These are phyloP conservation scores for Brienomyrus longianalis DNA, from an alignment of 2,113 vertebrate species.

Conservation along the genomic window DNA sequence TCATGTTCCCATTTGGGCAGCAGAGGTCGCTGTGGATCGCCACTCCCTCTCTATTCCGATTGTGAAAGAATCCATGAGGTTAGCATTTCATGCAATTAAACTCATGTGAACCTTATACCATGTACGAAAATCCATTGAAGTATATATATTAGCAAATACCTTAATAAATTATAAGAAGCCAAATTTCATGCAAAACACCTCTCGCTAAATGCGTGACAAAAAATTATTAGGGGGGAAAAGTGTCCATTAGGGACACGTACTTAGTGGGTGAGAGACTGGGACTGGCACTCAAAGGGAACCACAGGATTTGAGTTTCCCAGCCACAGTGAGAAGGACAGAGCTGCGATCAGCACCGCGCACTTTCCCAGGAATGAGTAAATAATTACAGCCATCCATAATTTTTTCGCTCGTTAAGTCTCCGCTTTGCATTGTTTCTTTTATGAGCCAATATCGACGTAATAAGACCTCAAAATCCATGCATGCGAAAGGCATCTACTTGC, in stretches of 20 bases:
- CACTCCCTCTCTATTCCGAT: not conserved
- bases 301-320: not conserved
- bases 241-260: not conserved
- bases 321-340: not conserved
- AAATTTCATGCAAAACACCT: not conserved
- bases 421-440: not conserved
- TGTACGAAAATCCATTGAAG: not conserved
- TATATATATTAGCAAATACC: not conserved
- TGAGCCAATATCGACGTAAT: not conserved
- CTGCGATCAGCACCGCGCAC: not conserved
- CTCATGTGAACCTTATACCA: not conserved
- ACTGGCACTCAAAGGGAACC: not conserved
- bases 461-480: not conserved
- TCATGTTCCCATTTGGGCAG: not conserved
- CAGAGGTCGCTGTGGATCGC: not conserved
- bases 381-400: not conserved
- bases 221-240: not conserved
- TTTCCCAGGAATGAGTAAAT: constrained; percentile 6
- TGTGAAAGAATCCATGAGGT: not conserved
- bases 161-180: not conserved
- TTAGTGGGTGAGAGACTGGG: not conserved
- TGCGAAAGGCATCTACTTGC: not conserved
- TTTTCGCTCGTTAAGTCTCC: not conserved
- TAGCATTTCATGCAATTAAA: not conserved
- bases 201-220: not conserved